Evolutionary conservation across 53 echinoderm and acorn worm genomes (phyloP).

Genomic region (Henricia sp.): DNA sequence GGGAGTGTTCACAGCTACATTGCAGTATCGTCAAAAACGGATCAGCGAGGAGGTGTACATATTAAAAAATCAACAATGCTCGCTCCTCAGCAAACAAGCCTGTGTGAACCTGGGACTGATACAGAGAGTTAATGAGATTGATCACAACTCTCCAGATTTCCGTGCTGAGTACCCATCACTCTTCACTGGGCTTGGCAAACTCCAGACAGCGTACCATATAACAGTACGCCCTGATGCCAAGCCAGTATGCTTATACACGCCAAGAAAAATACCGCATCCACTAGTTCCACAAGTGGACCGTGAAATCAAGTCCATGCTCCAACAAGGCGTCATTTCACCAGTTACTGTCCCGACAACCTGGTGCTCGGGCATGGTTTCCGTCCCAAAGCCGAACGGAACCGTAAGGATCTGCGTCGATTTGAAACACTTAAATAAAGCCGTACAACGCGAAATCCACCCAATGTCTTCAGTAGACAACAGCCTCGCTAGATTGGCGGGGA

Average conservation of each 20-base stretch:
- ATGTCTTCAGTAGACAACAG: slow-evolving; percentile 44
- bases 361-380: slow-evolving; percentile 18
- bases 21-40: neutral
- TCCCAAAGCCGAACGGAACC: slow-evolving; percentile 33
- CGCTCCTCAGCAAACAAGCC: neutral
- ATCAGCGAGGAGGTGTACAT: neutral
- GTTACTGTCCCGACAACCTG: slow-evolving; percentile 38
- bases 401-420: slow-evolving; percentile 68
- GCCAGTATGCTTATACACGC: slow-evolving; percentile 30
- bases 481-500: slow-evolving; percentile 21
- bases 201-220: slow-evolving; percentile 23
- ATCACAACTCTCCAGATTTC: neutral
- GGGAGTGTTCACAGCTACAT: neutral
- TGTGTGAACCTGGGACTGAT: slow-evolving; percentile 1
- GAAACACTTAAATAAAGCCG: slow-evolving; percentile 33
- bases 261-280: slow-evolving; percentile 47
- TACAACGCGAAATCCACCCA: neutral
- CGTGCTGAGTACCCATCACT: slow-evolving; percentile 38
- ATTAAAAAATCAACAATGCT: neutral
- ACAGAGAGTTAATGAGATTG: neutral
- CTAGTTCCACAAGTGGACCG: slow-evolving; percentile 59
- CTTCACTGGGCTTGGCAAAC: slow-evolving; percentile 44
- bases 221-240: slow-evolving; percentile 22
- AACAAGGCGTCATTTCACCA: slow-evolving; percentile 62
- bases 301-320: slow-evolving; percentile 44